A percentile compares a stretch with the other conserved stretches of the same genome.
Conservation (phyloP, 2,888 invertebrate genomes). For the Lathronympha strigana region DNA sequence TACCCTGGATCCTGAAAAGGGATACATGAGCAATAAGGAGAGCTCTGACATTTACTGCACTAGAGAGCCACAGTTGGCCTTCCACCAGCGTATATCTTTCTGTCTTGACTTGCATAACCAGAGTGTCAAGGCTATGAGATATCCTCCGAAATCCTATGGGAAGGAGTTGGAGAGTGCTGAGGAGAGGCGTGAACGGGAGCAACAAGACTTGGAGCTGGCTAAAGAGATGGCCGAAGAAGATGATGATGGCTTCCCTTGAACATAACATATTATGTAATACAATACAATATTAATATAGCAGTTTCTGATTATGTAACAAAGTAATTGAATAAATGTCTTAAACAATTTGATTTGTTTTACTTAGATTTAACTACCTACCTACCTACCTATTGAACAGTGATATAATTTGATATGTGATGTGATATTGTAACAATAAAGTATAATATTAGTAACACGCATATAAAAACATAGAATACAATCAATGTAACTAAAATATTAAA, state of each 20-base stretch:
- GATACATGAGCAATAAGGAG: conserved; percentile 98
- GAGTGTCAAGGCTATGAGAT: conserved; percentile 99
- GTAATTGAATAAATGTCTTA: conserved; percentile 24
- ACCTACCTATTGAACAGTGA: too few relatives aligned
- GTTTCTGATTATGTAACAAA: conserved; percentile 25
- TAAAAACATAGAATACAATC: too few relatives aligned
- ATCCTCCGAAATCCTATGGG: conserved; percentile 99
- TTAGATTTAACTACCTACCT: not conserved
- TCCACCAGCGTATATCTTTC: conserved; percentile 98
- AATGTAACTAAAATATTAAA: too few relatives aligned
- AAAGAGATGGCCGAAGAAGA: conserved; percentile 99
- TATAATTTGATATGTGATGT: too few relatives aligned
- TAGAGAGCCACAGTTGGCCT: conserved; percentile 97
- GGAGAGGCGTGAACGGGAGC: conserved; percentile 97
- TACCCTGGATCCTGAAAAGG: conserved; percentile 96
- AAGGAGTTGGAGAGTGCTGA: conserved; percentile 99
- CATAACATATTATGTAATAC: conserved; percentile 5
- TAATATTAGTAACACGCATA: too few relatives aligned
- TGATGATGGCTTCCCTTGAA: conserved; percentile 92
- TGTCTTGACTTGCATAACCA: conserved; percentile 99
- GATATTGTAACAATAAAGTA: too few relatives aligned
- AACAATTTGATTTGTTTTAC: conserved; percentile 6
- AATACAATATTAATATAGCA: conserved; percentile 29
- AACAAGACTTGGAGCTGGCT: conserved; percentile 99
- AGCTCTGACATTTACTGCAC: conserved; percentile 98